These are phyloP conservation scores for Cryptocephalus moraei DNA, from an alignment of 2,888 invertebrate species.

Conservation along the genomic window DNA sequence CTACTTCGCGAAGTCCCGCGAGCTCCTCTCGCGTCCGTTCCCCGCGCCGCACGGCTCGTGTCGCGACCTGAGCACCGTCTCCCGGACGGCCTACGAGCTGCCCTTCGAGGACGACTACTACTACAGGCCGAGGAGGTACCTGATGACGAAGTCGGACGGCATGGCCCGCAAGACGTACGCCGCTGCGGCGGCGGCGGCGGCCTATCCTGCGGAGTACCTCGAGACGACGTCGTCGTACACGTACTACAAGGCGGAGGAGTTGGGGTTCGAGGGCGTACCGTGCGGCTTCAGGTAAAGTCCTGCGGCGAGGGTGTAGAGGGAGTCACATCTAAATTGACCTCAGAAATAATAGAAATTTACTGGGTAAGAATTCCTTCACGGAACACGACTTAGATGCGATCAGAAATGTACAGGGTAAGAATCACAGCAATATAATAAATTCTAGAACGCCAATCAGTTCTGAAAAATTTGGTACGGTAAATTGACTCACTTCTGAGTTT, in stretches of 20 bases:
- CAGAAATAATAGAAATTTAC: no score
- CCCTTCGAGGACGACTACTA: constrained; percentile 27
- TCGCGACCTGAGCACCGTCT: constrained; percentile 25
- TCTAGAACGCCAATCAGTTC: no score
- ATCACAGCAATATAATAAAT: no score
- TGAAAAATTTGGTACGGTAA: no score
- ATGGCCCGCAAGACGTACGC: constrained; percentile 36
- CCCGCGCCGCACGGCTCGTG: constrained; percentile 33
- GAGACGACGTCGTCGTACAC: constrained; percentile 30
- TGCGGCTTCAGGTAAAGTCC: no score
- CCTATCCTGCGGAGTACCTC: constrained; percentile 16
- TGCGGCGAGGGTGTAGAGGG: no score
- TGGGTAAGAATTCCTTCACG: no score
- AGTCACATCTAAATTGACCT: no score
- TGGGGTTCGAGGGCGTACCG: no score
- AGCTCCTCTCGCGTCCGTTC: constrained; percentile 52
- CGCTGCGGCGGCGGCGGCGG: constrained; percentile 14
- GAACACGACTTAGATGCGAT: no score
- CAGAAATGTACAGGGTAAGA: no score
- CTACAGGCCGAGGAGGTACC: constrained; percentile 20
- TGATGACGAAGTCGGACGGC: constrained; percentile 37
- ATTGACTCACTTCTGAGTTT: no score
- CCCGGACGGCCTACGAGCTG: constrained; percentile 17
- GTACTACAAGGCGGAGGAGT: constrained; percentile 25
- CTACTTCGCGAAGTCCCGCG: constrained; percentile 61